Conservation (phyloP, 2,113 vertebrate species). For the Menura novaehollandiae region DNA sequence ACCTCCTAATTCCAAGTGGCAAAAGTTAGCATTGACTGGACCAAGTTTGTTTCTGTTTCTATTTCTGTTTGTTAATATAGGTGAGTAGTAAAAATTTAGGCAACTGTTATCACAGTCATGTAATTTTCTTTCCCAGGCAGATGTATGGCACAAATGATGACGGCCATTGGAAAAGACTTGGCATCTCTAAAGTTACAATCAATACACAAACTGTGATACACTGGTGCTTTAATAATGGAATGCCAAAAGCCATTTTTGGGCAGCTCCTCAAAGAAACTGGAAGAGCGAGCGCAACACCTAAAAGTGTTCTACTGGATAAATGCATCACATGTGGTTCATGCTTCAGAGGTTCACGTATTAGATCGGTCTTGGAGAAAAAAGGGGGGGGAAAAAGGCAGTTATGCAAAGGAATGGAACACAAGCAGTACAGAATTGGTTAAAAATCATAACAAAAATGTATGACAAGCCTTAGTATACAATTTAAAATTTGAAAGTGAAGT, state of each 20-base stretch:
- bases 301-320: background rate
- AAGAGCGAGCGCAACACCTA: background rate
- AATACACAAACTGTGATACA: background rate
- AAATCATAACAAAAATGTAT: background rate
- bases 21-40: background rate
- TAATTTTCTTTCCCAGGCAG: background rate
- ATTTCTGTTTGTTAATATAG: background rate
- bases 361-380: background rate
- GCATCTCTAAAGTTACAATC: background rate
- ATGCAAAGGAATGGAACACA: background rate
- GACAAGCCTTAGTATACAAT: background rate
- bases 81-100: background rate
- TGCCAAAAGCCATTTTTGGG: background rate
- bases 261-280: background rate
- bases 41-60: background rate
- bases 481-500: background rate
- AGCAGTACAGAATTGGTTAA: background rate
- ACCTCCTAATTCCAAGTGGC: background rate
- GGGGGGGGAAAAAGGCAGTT: background rate
- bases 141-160: background rate
- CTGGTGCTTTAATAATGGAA: background rate
- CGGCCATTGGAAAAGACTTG: background rate
- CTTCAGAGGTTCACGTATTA: background rate
- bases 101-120: background rate
- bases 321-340: accelerated